A percentile compares a stretch with the other conserved stretches of the same genome.
These are phyloP conservation scores for Platichthys stellatus DNA, from an alignment of 2,113 vertebrate species.

Conservation along the genomic window DNA sequence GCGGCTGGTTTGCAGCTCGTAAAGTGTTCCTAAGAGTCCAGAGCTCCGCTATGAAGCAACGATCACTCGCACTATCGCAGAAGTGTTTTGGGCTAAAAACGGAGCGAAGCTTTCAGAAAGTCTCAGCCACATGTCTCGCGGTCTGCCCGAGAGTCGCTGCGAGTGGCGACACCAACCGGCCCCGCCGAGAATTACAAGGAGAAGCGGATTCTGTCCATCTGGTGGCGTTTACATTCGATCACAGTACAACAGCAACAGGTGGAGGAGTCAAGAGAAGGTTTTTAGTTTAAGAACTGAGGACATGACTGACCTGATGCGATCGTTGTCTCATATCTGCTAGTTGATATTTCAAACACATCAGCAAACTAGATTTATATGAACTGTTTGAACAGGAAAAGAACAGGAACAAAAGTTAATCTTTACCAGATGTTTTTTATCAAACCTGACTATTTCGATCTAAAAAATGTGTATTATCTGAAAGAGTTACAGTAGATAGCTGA, in stretches of 20 bases:
- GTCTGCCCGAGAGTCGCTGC: constrained; percentile 37
- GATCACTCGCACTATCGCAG: constrained; percentile 10
- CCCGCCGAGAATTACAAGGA: constrained; percentile 11
- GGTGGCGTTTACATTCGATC: no score
- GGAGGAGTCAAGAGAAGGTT: background rate
- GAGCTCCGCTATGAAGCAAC: constrained; percentile 15
- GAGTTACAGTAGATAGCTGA: no score
- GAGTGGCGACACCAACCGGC: constrained; percentile 49
- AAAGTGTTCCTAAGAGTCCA: background rate
- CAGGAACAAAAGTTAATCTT: no score
- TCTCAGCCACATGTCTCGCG: constrained; percentile 78
- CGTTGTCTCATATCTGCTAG: no score
- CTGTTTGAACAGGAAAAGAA: no score
- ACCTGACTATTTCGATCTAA: no score
- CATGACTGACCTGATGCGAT: no score
- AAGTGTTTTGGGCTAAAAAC: constrained; percentile 47
- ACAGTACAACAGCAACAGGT: constrained; percentile 8
- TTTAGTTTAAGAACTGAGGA: no score
- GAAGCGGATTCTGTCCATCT: background rate
- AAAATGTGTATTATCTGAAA: no score
- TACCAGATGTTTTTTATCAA: no score
- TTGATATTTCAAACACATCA: no score
- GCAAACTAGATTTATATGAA: no score
- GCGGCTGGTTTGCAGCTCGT: constrained; percentile 19
- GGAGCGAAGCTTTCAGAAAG: constrained; percentile 69